phyloP scores from a whole-genome alignment of 2,888 invertebrate species.

The Vandiemenella viatica region DNA sequence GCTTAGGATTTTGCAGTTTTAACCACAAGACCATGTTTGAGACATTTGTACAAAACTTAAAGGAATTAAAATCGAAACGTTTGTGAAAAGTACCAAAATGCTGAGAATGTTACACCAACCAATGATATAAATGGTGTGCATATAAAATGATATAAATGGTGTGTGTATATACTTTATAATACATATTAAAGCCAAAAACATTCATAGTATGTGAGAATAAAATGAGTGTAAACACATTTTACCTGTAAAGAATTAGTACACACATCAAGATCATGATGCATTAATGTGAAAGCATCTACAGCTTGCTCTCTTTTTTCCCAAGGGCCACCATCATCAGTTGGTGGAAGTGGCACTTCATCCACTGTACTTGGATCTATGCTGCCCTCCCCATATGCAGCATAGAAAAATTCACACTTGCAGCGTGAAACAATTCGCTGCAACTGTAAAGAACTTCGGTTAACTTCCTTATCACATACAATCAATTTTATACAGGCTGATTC shows the following conservation, averaged over 20 bases:
- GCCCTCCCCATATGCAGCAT: constrained; percentile 81
- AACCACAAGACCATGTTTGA: too few species aligned
- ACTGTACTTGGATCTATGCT: constrained; percentile 47
- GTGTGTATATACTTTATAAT: too few species aligned
- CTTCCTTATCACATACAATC: too few species aligned
- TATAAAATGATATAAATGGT: too few species aligned
- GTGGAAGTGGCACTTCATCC: constrained; percentile 52
- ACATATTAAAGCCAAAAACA: background rate
- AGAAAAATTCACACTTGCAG: constrained; percentile 97
- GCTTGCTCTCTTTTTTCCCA: constrained; percentile 76
- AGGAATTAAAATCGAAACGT: too few species aligned
- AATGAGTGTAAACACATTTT: too few species aligned
- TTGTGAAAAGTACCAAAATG: too few species aligned
- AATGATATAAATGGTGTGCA: too few species aligned
- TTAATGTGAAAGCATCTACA: constrained; percentile 91
- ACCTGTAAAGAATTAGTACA: constrained; percentile 85
- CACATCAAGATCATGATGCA: constrained; percentile 97
- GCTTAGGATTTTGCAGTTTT: too few species aligned
- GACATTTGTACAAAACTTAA: too few species aligned
- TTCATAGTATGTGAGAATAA: background rate
- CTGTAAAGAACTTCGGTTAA: constrained; percentile 36
- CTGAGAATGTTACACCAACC: too few species aligned
- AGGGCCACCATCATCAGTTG: constrained; percentile 49
- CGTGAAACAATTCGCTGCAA: constrained; percentile 92
- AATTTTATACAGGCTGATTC: too few species aligned